These are phyloP conservation scores for Xestia sexstrigata DNA, from an alignment of 2,888 invertebrate species.

Conservation along the genomic window DNA sequence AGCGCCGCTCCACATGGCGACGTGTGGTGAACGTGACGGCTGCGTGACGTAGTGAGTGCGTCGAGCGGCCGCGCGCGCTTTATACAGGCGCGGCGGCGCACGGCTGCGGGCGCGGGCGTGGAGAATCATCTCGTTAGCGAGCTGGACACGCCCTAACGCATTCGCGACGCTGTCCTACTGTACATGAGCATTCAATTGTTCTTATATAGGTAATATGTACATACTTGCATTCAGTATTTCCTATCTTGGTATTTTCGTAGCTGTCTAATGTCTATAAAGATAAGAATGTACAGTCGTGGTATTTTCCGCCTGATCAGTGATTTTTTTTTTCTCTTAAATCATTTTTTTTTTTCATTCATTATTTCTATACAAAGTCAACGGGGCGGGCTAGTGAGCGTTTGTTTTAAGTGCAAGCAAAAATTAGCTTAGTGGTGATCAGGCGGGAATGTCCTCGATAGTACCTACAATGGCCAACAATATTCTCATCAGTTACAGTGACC, in stretches of 20 bases:
- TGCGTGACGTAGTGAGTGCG: background rate
- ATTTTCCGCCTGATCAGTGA: too few relatives aligned
- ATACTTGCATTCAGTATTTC: background rate
- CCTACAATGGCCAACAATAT: background rate
- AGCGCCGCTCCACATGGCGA: constrained; percentile 23
- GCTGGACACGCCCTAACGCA: constrained; percentile 32
- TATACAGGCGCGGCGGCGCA: constrained; percentile 15
- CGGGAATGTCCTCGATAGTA: too few relatives aligned
- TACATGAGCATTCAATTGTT: background rate
- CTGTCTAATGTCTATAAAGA: background rate
- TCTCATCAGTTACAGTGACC: background rate
- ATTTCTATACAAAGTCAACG: too few relatives aligned
- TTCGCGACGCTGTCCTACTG: constrained; percentile 29
- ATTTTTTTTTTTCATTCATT: too few relatives aligned
- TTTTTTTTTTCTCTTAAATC: too few relatives aligned
- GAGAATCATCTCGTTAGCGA: constrained; percentile 29
- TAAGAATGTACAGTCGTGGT: too few relatives aligned
- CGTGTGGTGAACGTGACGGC: background rate
- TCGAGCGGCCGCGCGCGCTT: background rate
- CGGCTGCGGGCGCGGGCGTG: too few relatives aligned
- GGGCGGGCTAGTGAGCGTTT: too few relatives aligned
- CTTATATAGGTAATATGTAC: background rate
- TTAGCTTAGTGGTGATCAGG: too few relatives aligned
- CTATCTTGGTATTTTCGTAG: background rate
- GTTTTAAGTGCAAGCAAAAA: too few relatives aligned